Conservation (phyloP, 2,797 vertebrate genomes). For the Aselliscus stoliczkanus region DNA sequence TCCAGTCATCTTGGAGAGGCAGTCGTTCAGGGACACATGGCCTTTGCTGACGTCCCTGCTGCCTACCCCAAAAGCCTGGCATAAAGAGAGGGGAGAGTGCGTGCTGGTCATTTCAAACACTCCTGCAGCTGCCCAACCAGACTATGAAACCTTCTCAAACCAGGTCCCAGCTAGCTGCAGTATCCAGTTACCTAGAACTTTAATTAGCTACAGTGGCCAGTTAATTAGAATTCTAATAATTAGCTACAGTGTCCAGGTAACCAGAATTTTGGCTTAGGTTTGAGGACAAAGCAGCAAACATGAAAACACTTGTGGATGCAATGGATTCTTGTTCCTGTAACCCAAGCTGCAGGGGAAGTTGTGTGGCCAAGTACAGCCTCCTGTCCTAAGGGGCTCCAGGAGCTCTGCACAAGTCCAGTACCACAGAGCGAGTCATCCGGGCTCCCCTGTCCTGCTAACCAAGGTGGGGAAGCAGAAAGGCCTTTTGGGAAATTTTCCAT, state of each 20-base stretch:
- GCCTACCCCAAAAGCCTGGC: background rate
- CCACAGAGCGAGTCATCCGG: background rate
- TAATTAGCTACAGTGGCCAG: background rate
- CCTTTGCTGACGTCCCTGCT: background rate
- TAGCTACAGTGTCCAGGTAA: background rate
- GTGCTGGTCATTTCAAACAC: background rate
- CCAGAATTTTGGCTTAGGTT: background rate
- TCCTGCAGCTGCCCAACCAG: background rate
- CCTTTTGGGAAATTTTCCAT: background rate
- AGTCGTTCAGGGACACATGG: background rate
- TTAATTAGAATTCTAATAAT: too few relatives aligned
- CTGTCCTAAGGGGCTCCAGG: background rate
- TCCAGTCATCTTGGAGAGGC: background rate
- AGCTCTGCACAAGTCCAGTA: background rate
- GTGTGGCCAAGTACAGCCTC: background rate
- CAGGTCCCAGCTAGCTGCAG: background rate
- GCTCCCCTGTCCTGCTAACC: background rate
- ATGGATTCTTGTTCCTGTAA: background rate
- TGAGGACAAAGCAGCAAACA: background rate
- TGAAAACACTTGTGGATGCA: background rate
- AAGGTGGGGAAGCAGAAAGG: background rate
- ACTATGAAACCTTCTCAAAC: background rate
- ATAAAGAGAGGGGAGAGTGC: background rate
- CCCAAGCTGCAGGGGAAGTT: background rate
- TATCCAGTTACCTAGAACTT: background rate